phyloP scores from a whole-genome alignment of 1,140 invertebrate species.

The Babylonia areolata region DNA sequence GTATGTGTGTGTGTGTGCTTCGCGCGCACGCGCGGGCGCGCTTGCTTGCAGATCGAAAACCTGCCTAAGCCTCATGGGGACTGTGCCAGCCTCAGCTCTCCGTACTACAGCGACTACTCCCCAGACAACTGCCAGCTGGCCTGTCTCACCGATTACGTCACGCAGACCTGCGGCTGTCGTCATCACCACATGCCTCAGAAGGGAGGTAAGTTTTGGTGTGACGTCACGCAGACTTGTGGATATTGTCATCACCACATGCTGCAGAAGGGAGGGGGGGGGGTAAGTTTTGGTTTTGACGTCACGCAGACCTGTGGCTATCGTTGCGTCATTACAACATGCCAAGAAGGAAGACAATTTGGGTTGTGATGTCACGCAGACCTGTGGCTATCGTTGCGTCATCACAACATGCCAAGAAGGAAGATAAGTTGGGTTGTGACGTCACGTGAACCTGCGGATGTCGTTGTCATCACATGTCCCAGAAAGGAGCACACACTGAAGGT shows the following conservation, averaged over 20 bases:
- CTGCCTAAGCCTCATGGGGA: constrained; percentile 54
- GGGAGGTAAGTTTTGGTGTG: constrained; percentile 10
- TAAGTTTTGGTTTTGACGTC: not conserved
- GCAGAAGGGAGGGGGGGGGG: constrained; percentile 7
- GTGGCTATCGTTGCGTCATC: too few relatives aligned
- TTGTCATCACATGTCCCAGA: too few relatives aligned
- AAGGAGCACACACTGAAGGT: too few relatives aligned
- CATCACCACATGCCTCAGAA: constrained; percentile 54
- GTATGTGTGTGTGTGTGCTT: too few relatives aligned
- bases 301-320: too few relatives aligned
- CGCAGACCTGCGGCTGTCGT: constrained; percentile 53
- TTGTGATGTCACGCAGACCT: too few relatives aligned
- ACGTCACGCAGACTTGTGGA: not conserved
- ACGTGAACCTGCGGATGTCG: too few relatives aligned
- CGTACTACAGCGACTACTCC: constrained; percentile 55
- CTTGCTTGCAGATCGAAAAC: constrained; percentile 50
- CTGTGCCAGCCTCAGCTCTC: constrained; percentile 45
- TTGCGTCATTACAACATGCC: too few relatives aligned
- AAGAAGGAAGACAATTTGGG: too few relatives aligned
- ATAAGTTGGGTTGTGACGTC: too few relatives aligned
- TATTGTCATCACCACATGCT: constrained; percentile 52
- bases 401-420: too few relatives aligned
- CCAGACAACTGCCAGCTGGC: constrained; percentile 54
- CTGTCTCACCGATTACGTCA: constrained; percentile 47
- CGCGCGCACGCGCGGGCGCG: too few relatives aligned